Evolutionary conservation across 2,888 invertebrate species (phyloP).

Genomic region (Ditula angustiorana): DNA sequence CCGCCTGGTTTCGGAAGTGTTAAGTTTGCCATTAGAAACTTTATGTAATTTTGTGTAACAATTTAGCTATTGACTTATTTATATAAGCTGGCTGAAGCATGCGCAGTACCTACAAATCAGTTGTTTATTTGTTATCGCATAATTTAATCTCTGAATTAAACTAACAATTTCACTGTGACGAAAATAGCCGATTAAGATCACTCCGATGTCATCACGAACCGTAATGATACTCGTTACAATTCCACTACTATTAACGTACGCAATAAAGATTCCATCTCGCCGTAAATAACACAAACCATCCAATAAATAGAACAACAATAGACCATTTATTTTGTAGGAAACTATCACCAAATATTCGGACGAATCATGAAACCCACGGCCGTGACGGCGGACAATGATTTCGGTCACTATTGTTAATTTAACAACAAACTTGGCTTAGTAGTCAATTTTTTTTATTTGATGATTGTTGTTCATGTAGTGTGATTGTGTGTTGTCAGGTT

Average conservation of each 20-base stretch:
- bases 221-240: conserved; percentile 13
- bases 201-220: conserved; percentile 8
- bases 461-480: background rate
- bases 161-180: background rate
- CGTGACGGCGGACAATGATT: conserved; percentile 52
- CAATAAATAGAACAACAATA: conserved; percentile 52
- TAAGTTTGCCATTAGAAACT: no score
- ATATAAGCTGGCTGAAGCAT: no score
- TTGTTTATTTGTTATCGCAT: background rate
- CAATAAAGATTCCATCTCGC: conserved; percentile 43
- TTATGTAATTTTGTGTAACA: no score
- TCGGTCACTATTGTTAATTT: conserved; percentile 40
- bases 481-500: background rate
- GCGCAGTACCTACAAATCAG: no score
- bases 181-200: conserved; percentile 42
- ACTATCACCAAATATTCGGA: conserved; percentile 47
- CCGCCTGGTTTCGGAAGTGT: no score
- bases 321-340: conserved; percentile 46
- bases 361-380: conserved; percentile 41
- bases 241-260: conserved; percentile 22
- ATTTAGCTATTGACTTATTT: no score
- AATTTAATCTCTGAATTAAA: background rate
- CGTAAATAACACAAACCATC: conserved; percentile 48
- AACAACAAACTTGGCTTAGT: conserved; percentile 22
- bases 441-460: conserved; percentile 7